Conservation (phyloP, 2,113 vertebrate species). For the Lonchura striata region DNA sequence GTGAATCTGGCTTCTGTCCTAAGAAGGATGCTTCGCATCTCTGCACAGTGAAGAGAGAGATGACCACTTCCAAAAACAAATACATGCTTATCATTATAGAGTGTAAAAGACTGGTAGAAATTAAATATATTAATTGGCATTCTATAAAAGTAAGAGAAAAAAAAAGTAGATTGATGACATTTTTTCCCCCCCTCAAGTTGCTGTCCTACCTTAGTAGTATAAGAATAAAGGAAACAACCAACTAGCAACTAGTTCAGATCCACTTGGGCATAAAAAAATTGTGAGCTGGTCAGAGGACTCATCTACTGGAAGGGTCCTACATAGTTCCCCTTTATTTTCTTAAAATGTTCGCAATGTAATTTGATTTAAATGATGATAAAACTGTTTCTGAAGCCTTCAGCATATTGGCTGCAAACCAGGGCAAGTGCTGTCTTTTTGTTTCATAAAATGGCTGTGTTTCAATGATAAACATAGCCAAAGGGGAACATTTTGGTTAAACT, state of each 20-base stretch:
- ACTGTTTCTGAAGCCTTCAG: background rate
- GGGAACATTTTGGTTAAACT: background rate
- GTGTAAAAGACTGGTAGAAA: background rate
- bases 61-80: background rate
- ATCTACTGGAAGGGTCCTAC: background rate
- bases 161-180: background rate
- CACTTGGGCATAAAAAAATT: background rate
- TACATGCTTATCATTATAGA: background rate
- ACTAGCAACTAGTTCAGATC: background rate
- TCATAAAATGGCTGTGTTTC: background rate
- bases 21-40: background rate
- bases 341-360: background rate
- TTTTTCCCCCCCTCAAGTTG: background rate
- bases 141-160: background rate
- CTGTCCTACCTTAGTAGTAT: background rate
- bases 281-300: background rate
- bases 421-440: background rate
- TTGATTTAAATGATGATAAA: slow-evolving; percentile 20
- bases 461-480: slow-evolving; percentile 17
- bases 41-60: background rate
- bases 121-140: background rate
- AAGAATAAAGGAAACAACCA: background rate
- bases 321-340: background rate
- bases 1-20: background rate
- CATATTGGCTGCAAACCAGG: background rate